Base-by-base conservation (phyloP, 1,140 invertebrate species). In the Trichonephila clavipes region DNA sequence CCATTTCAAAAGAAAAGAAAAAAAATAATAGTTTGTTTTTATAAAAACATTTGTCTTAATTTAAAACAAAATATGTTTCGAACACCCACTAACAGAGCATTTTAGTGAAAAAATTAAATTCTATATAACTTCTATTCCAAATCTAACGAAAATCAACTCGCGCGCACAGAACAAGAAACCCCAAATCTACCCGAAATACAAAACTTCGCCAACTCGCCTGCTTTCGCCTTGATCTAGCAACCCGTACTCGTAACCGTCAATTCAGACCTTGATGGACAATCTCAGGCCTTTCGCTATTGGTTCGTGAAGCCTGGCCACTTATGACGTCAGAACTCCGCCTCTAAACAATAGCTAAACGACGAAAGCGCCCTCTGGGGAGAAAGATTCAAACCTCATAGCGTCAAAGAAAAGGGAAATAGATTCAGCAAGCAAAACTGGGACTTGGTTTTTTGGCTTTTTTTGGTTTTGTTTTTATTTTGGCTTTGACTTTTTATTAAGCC, bases 241-340 rank as follows among this genome's bases (percentile, higher is more conserved):
- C 85, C 92, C 83, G 59, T 88, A 85, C 19, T 51, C 72, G 86
- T 21, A 64, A 64, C 66, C 92, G 92, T 93, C 92, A 93, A 93
- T 88, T 58, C 69, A 82, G 92, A 93, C 92, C 86, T 88, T 93
- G 92, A 93, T 93, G 92, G 92, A 93, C 92, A 93, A 88, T 85
- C 92, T 28, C 61, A 34, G 40, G 28, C 66, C 24, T 61, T 19
- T 10, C 51, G 58, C 85, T n/a, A 93, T 93, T 93, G 92, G 92
- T 66, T 34, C 28, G 16, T 18, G 14, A n/a, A 12, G 19, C 90
- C 85, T 24, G 58, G 51, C 62, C 62, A 87, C 61, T 86, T 59
- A 69, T 77, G 83, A 93, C 92, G 92, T 93, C 92, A 93, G 44
- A 51, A 19, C 92, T 69, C 77, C 92, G 92, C 92, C 92, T 66